A percentile compares a stretch with the other conserved stretches of the same genome.
Evolutionary conservation across 2,888 invertebrate genomes (phyloP).

Genomic region (Noctua janthe): DNA sequence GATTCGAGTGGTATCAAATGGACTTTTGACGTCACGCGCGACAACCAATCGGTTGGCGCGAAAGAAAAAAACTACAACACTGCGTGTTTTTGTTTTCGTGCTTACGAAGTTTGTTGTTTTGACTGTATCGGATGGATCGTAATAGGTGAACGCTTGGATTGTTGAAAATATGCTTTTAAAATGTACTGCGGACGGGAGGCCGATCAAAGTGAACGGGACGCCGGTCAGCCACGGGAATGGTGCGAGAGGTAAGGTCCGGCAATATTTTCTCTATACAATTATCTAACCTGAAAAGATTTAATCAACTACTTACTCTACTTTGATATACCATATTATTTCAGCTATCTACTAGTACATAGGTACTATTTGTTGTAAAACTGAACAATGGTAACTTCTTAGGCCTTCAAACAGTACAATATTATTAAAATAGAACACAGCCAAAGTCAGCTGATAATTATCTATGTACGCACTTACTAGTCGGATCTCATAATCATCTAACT

Average conservation of each 20-base stretch:
- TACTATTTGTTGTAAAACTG: not conserved
- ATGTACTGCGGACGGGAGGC: constrained; percentile 89
- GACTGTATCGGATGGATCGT: constrained; percentile 80
- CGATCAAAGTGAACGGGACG: constrained; percentile 88
- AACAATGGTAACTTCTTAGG: not conserved
- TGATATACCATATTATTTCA: not conserved
- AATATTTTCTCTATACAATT: constrained; percentile 18
- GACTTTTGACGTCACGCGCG: constrained; percentile 87
- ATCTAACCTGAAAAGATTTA: not conserved
- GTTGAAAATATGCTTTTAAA: constrained; percentile 87
- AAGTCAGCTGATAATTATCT: constrained; percentile 20
- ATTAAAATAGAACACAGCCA: constrained; percentile 11
- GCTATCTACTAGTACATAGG: not conserved
- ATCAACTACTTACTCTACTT: constrained; percentile 3
- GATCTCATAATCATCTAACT: constrained; percentile 43
- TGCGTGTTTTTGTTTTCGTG: constrained; percentile 77
- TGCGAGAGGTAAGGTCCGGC: constrained; percentile 85
- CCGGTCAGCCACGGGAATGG: constrained; percentile 85
- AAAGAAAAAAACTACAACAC: constrained; percentile 70
- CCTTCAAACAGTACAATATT: constrained; percentile 12
- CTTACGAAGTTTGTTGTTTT: constrained; percentile 72
- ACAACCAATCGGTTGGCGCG: constrained; percentile 84
- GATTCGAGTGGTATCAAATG: constrained; percentile 84
- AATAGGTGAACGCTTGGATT: constrained; percentile 77
- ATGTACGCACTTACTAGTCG: constrained; percentile 27